Percentiles rank a stretch among this genome's conserved stretches.
These are phyloP conservation scores for Drosophila asahinai DNA, from an alignment of 1,140 invertebrate genomes.

Conservation along the genomic window DNA sequence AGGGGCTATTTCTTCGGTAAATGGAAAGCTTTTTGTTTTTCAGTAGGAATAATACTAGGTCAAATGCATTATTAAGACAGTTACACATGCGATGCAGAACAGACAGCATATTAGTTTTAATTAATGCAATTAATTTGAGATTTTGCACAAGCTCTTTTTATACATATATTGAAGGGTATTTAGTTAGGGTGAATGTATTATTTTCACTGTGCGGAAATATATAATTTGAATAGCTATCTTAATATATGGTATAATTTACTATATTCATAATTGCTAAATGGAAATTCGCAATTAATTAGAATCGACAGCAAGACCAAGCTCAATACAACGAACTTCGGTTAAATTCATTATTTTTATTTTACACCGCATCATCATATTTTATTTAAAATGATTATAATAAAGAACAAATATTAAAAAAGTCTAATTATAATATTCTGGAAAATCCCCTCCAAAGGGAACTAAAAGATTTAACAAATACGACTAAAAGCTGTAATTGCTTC, in stretches of 20 bases:
- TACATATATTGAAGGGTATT: background rate
- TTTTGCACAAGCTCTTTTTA: background rate
- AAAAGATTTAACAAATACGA: background rate
- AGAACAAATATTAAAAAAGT: too few relatives aligned
- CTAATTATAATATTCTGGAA: background rate
- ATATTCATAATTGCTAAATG: too few relatives aligned
- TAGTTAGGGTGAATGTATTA: too few relatives aligned
- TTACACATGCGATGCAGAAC: background rate
- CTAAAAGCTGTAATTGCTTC: background rate
- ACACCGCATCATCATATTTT: too few relatives aligned
- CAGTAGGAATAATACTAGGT: background rate
- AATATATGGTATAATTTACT: too few relatives aligned
- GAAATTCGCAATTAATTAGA: too few relatives aligned
- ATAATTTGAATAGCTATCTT: background rate
- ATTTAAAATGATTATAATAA: too few relatives aligned
- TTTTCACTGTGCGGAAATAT: background rate
- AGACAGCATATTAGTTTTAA: slow-evolving; percentile 8
- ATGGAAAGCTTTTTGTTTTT: background rate
- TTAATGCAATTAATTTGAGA: slow-evolving; percentile 9
- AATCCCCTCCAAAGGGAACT: background rate
- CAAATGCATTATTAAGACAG: slow-evolving; percentile 4
- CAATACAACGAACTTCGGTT: too few relatives aligned
- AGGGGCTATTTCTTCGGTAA: background rate
- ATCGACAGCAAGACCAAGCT: too few relatives aligned
- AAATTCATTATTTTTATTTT: too few relatives aligned